Evolutionary conservation across 1,140 invertebrate species (phyloP).

Genomic region (Fopius arisanus): DNA sequence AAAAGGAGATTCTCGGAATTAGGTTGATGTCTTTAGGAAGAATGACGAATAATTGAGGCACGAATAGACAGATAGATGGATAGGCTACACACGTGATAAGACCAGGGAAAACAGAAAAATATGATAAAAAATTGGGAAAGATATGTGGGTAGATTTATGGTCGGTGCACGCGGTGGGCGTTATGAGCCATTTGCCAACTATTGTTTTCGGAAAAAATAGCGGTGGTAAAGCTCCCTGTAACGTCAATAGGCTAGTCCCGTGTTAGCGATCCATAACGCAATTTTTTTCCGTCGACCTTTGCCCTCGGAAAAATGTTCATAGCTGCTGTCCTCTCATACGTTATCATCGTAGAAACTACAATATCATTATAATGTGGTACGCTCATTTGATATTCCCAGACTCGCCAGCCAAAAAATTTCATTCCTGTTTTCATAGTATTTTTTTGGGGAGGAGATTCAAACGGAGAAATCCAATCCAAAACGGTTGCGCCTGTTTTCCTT

Average conservation of each 20-base stretch:
- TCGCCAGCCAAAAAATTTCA: not conserved
- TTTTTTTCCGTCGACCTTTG: not conserved
- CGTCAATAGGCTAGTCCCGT: not conserved
- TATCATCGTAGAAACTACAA: not conserved
- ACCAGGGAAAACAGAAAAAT: not conserved
- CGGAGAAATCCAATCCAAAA: not conserved
- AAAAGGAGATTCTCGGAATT: no score
- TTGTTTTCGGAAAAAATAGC: slow-evolving; percentile 20
- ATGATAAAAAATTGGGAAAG: not conserved
- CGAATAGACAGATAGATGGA: not conserved
- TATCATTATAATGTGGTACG: not conserved
- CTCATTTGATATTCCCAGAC: not conserved
- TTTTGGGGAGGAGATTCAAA: not conserved
- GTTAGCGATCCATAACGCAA: not conserved
- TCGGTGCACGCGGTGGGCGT: not conserved
- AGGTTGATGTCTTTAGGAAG: no score
- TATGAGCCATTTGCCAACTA: slow-evolving; percentile 29
- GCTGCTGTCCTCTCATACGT: not conserved
- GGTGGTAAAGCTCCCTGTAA: not conserved
- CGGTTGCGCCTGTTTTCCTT: not conserved
- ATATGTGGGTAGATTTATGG: not conserved
- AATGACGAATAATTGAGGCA: no score
- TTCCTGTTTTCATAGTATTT: not conserved
- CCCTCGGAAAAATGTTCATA: not conserved
- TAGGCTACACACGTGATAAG: not conserved